phyloP scores from a whole-genome alignment of 2,888 invertebrate species.

The Heliconius hortense region DNA sequence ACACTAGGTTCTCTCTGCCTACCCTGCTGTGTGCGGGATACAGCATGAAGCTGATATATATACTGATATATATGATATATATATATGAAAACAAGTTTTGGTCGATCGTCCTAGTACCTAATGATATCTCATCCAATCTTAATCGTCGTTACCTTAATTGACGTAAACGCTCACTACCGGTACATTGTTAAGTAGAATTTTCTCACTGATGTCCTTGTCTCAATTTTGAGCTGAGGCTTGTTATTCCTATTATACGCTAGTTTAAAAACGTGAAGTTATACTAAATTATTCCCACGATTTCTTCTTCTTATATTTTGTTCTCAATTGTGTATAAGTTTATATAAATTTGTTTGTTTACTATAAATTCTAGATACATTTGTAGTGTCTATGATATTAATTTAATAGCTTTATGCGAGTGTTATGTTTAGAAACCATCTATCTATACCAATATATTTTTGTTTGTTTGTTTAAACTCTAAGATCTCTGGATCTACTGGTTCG shows the following conservation, averaged over 20 bases:
- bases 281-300: neutral
- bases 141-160: conserved; percentile 28
- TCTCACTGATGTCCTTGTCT: conserved; percentile 31
- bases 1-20: no score
- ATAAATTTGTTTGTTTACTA: conserved; percentile 22
- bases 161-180: conserved; percentile 35
- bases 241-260: neutral
- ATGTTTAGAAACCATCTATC: neutral
- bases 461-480: neutral
- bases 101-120: neutral
- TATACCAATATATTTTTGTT: no score
- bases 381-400: neutral
- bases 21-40: no score
- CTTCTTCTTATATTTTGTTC: neutral
- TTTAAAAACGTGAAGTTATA: neutral
- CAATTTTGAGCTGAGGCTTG: neutral
- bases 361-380: neutral
- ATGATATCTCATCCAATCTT: conserved; percentile 11
- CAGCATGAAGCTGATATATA: no score
- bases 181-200: conserved; percentile 36
- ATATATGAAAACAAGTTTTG: neutral
- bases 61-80: no score
- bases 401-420: neutral
- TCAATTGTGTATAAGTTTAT: neutral
- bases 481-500: no score